Conservation (phyloP, 2,797 vertebrate species). For the Gouania willdenowi region DNA sequence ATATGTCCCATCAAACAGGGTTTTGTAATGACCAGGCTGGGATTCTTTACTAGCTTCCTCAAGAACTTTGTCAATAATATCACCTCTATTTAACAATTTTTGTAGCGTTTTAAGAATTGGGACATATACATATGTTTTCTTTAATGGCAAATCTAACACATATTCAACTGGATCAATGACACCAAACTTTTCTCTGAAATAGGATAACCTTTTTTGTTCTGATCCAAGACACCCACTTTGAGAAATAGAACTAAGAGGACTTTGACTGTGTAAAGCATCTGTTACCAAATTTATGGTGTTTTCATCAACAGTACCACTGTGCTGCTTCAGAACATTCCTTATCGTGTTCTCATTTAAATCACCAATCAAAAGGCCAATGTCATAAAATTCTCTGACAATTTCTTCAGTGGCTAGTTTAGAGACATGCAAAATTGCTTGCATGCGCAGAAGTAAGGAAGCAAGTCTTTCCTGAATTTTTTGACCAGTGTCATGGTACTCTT, state of each 20-base stretch:
- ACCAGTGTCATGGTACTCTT: background rate
- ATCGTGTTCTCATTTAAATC: slow-evolving; percentile 1
- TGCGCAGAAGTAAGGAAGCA: background rate
- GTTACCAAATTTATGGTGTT: background rate
- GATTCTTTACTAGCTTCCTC: slow-evolving; percentile 1
- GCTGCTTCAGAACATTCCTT: slow-evolving; percentile 1
- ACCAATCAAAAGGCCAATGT: slow-evolving; percentile 1
- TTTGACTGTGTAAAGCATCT: background rate
- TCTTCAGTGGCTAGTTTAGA: slow-evolving; percentile 6
- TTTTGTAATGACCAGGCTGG: too few relatives aligned
- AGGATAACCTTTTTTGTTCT: slow-evolving; percentile 3
- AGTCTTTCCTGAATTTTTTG: slow-evolving; percentile 4
- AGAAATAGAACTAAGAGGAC: background rate
- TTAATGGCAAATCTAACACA: slow-evolving; percentile 9
- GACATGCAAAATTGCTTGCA: background rate
- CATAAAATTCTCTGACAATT: slow-evolving; percentile 2
- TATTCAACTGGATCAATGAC: slow-evolving; percentile 11
- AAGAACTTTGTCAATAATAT: slow-evolving; percentile 17
- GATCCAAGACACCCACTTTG: background rate
- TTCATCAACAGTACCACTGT: slow-evolving; percentile 5
- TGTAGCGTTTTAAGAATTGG: slow-evolving; percentile 10
- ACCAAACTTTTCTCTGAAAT: slow-evolving; percentile 5
- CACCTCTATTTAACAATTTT: slow-evolving; percentile 11
- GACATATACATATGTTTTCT: slow-evolving; percentile 22
- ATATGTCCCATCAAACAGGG: too few relatives aligned